Percentiles rank a stretch among this genome's conserved stretches.
phyloP scores from a whole-genome alignment of 2,888 invertebrate genomes.

The Neoaliturus tenellus region DNA sequence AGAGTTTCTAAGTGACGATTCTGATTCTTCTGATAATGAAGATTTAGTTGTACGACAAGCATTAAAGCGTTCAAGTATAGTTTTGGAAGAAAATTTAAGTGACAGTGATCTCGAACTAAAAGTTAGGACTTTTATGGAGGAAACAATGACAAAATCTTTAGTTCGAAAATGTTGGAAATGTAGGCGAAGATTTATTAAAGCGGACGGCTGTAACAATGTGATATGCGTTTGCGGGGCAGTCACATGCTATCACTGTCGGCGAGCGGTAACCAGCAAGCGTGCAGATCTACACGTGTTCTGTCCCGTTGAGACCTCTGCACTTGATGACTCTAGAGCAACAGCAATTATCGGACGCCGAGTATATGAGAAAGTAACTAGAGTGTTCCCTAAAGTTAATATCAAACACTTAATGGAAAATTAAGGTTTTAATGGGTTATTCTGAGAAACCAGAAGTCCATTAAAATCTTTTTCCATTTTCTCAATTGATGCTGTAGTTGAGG shows the following conservation, averaged over 20 bases:
- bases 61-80: neutral
- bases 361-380: neutral
- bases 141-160: constrained; percentile 75
- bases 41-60: neutral
- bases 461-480: neutral
- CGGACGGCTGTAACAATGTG: constrained; percentile 78
- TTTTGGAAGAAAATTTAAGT: constrained; percentile 72
- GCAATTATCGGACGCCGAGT: neutral
- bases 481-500: too few relatives aligned
- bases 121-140: constrained; percentile 74
- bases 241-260: constrained; percentile 77
- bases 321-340: neutral
- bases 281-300: neutral
- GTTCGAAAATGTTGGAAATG: constrained; percentile 73
- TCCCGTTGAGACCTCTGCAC: neutral
- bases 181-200: constrained; percentile 74
- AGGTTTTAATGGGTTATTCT: neutral
- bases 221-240: constrained; percentile 75
- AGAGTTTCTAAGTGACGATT: constrained; percentile 18
- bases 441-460: neutral
- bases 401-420: neutral
- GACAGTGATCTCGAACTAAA: constrained; percentile 68
- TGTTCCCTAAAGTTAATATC: neutral
- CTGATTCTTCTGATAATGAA: constrained; percentile 22
- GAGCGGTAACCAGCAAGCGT: constrained; percentile 70